Evolutionary conservation across 2,888 invertebrate species (phyloP), one percentile per base, ranked within the genome.

Genomic region (Sipunculus nudus): DNA sequence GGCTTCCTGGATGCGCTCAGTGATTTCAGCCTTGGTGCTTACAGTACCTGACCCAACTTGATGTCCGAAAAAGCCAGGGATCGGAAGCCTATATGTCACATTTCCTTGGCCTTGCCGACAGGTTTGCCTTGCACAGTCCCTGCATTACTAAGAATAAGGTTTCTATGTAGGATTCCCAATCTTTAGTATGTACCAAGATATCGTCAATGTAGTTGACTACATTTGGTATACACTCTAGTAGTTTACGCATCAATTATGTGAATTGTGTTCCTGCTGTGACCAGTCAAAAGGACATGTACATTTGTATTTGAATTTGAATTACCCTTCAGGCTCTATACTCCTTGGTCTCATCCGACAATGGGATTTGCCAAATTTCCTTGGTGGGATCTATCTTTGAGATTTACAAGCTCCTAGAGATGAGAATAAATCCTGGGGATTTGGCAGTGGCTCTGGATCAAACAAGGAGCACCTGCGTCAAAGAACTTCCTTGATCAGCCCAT

Each of bases 401-500:
- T 10, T 47, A 47, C 10, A 25, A 25, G 19, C 10, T 21, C 26
- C 26, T 25, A 21, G 8, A 10, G 21, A 25, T 6, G 47, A 23
- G 21, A 25, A 21, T 25, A 47, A 25, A 25, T 47, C 47, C 6
- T 35, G 10, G 10, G 38, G 38, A 13, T 35, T 10, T 13, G 23
- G 23, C 13, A 47, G 21, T 23, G 26, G 23, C 26, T 47, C 47
- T 10, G 13, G 21, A 47, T 47, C 47, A 47, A 47, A 47, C 8
- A 25, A 6, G 6, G 10, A 1, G 13, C 19, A 8, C 25, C 41
- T 21, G 25, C 45, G 28, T 29, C 35, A 32, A 3, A 58, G 29
- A 41, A 58, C 52, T 6, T 8, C 32, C 23, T 59, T 59, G 19
- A 63, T 29, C 10, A 60, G 55, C 13, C 61, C 41, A 39, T 65